Conservation (phyloP, 2,113 vertebrate species). For the Panthera tigris region DNA sequence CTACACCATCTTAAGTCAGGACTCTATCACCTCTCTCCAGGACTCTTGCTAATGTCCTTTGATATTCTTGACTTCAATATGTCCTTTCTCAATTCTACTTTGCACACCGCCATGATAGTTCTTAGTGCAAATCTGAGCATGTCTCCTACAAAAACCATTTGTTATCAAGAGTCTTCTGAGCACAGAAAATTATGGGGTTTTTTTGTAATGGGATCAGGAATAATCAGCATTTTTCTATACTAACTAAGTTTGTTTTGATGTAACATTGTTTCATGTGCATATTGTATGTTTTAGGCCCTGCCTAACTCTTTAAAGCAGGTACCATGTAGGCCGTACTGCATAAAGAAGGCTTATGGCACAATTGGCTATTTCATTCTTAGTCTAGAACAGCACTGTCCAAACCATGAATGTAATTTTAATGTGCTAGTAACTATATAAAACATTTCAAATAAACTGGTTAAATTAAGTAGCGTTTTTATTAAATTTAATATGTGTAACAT, state of each 20-base stretch:
- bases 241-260: background rate
- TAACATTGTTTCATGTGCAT: background rate
- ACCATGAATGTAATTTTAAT: background rate
- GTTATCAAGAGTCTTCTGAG: background rate
- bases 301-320: background rate
- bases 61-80: background rate
- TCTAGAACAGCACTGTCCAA: background rate
- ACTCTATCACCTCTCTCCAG: background rate
- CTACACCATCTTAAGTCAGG: background rate
- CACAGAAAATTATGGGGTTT: background rate
- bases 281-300: background rate
- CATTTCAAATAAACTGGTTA: background rate
- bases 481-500: background rate
- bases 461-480: background rate
- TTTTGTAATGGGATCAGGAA: background rate
- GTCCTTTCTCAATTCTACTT: background rate
- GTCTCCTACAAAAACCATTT: background rate
- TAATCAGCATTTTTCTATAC: background rate
- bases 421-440: background rate
- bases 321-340: background rate
- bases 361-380: background rate
- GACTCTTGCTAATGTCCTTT: background rate
- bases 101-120: background rate
- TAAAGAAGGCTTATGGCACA: background rate
- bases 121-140: background rate